Percentiles rank a stretch among this genome's conserved stretches.
phyloP scores from a whole-genome alignment of 2,113 vertebrate species.

The Oriolus oriolus region DNA sequence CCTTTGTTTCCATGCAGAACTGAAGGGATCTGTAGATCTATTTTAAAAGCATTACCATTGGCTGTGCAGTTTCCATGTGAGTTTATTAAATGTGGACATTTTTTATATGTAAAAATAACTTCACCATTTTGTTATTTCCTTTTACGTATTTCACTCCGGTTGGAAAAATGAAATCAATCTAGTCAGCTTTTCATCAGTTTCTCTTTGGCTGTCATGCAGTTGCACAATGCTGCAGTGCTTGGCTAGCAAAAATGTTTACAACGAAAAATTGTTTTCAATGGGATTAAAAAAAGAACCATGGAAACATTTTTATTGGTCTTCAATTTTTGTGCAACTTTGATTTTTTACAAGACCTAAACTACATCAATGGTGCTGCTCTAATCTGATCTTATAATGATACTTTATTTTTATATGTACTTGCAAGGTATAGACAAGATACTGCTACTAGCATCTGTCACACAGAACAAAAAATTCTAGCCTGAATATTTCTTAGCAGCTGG shows the following conservation, averaged over 20 bases:
- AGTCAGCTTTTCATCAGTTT: slow-evolving; percentile 67
- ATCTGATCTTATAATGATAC: not conserved
- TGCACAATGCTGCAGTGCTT: slow-evolving; percentile 65
- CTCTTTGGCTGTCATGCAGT: slow-evolving; percentile 64
- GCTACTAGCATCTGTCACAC: not conserved
- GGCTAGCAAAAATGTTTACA: slow-evolving; percentile 65
- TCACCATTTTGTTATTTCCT: slow-evolving; percentile 64
- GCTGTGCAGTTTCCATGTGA: slow-evolving; percentile 5
- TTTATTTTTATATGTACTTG: not conserved
- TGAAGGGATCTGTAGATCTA: not conserved
- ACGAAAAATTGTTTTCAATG: slow-evolving; percentile 61
- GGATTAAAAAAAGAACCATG: slow-evolving; percentile 54
- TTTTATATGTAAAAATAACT: slow-evolving; percentile 58
- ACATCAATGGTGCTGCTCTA: not conserved
- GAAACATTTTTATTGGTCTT: slow-evolving; percentile 58
- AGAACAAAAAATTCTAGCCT: not conserved
- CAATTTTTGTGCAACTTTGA: slow-evolving; percentile 13
- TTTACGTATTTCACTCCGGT: slow-evolving; percentile 52
- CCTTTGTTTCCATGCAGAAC: not conserved
- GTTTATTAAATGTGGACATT: slow-evolving; percentile 48
- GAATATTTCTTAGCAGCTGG: not conserved
- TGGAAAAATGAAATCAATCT: slow-evolving; percentile 67
- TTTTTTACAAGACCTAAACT: not conserved
- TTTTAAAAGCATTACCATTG: not conserved
- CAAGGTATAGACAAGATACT: not conserved